Percentiles rank a stretch among this genome's conserved stretches.
Conservation (phyloP, 2,888 invertebrate species). For the Odontocerum albicorne region DNA sequence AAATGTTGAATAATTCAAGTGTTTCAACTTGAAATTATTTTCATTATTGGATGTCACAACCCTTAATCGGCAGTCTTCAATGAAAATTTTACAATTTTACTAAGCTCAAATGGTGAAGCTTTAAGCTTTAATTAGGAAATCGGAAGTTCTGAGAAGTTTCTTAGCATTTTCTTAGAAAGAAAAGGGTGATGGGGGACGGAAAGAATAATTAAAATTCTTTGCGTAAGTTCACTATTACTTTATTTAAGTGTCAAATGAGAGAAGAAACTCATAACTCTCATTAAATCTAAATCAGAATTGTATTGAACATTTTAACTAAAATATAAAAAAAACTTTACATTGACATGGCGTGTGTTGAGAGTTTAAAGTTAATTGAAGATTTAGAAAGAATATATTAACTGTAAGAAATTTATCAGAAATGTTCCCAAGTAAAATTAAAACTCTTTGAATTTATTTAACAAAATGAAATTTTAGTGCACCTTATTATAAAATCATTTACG, state of each 20-base stretch:
- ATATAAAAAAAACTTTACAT: no score
- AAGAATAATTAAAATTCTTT: constrained; percentile 32
- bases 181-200: not conserved
- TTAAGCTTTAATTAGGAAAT: constrained; percentile 30
- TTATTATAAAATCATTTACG: no score
- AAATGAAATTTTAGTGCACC: no score
- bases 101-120: constrained; percentile 18
- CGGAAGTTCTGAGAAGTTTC: constrained; percentile 28
- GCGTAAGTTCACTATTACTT: constrained; percentile 26
- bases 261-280: constrained; percentile 25
- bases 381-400: no score
- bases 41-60: constrained; percentile 7
- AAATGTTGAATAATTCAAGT: not conserved
- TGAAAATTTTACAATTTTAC: constrained; percentile 17
- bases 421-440: no score
- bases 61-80: constrained; percentile 11
- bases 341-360: no score
- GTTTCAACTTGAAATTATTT: not conserved
- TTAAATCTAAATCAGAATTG: constrained; percentile 29
- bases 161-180: constrained; percentile 7
- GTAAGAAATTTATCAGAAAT: no score
- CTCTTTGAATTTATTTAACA: no score
- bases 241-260: constrained; percentile 24
- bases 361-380: no score
- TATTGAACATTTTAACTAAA: no score